These are phyloP conservation scores for Drosophila triauraria DNA, from an alignment of 1,140 invertebrate genomes.

Conservation along the genomic window DNA sequence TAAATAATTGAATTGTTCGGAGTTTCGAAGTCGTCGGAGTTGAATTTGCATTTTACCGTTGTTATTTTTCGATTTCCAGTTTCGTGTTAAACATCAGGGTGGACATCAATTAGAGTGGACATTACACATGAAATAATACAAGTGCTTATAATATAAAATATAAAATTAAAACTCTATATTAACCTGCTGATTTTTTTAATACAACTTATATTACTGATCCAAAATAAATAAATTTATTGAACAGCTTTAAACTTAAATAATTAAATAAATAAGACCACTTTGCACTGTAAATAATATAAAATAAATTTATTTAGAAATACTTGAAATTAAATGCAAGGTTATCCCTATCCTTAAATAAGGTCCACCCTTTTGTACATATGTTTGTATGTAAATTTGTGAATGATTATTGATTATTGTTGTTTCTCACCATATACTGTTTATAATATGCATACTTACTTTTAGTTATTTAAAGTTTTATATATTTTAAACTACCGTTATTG, in stretches of 20 bases:
- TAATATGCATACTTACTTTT: conserved; percentile 46
- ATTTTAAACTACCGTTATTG: conserved; percentile 44
- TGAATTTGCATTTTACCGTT: conserved; percentile 31
- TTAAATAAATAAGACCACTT: no score
- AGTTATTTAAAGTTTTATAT: conserved; percentile 16
- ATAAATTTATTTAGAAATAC: neutral
- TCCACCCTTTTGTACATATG: conserved; percentile 23
- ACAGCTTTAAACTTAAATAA: no score
- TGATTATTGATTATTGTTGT: conserved; percentile 32
- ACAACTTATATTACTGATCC: no score
- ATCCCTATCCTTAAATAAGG: neutral
- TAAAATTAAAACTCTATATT: neutral
- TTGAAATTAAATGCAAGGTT: neutral
- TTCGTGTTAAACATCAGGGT: conserved; percentile 17
- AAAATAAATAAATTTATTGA: no score
- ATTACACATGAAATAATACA: neutral
- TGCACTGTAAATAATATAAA: no score
- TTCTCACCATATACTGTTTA: conserved; percentile 25
- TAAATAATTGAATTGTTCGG: conserved; percentile 52
- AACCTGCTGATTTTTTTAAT: no score
- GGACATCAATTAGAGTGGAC: neutral
- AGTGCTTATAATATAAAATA: neutral
- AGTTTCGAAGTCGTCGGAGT: conserved; percentile 25
- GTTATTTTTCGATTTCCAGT: conserved; percentile 20
- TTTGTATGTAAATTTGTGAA: conserved; percentile 36